Evolutionary conservation across 2,797 vertebrate species (phyloP), one percentile per base, ranked within the genome.

Genomic region (Pogonophryne albipinna): DNA sequence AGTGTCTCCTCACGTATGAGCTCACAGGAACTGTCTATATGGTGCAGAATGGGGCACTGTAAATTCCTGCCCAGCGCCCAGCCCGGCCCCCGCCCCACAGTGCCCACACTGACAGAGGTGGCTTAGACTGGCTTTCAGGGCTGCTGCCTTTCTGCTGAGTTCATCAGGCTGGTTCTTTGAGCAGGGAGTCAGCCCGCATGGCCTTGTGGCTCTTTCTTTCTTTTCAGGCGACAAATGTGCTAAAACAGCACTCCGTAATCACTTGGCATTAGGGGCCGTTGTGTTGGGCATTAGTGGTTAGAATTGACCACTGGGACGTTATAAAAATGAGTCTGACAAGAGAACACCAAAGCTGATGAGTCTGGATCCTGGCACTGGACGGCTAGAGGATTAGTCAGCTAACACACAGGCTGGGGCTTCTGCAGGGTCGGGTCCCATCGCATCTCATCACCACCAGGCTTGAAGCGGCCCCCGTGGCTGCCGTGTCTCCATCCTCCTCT

Each of bases 161-260:
- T 94, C 94, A 95, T 91, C 93, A 94, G 89, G 88, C 93, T 94
- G 72, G 87, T 91, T 92, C 84, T 94, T 87, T 95, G 88, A 95
- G 83, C 91, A 88, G 79, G 74, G 80, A 87, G 91, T 92, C 91
- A 88, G 90, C 87, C 87, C 92, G 87, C 85, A 91, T 38, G 34
- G 94, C 91, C 93, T 87, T 82, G 87, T 88, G 86, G 90, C 85
- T 69, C 85, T 91, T 90, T 93, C 90, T 93, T 90, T 93, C 92
- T 94, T 90, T 93, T 91, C 91, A 90, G 85, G 89, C 87, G 69
- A 87, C 91, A 89, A 94, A 96, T 96, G 88, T 94, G 94, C 95
- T 93, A 93, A 85, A 95, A 94, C 93, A 96, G 95, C 95, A 92
- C 89, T 94, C 92, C 85, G 65, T 96, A 95, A 96, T 96, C 94